A percentile compares a stretch with the other conserved stretches of the same genome.
Evolutionary conservation across 2,797 vertebrate species (phyloP).

Genomic region (Acomys russatus): DNA sequence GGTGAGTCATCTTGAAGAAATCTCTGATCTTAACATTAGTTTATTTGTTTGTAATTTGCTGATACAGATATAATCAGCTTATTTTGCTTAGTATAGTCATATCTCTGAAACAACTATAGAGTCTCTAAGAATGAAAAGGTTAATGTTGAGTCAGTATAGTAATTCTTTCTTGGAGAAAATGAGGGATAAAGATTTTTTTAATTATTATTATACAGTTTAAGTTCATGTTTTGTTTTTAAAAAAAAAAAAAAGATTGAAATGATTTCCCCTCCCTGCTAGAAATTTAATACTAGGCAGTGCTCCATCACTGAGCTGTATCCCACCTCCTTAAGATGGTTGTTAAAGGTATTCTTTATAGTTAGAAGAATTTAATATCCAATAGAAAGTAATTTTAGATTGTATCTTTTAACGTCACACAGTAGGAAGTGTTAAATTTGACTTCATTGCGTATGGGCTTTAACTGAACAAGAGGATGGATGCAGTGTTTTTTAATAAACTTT

Average conservation of each 20-base stretch:
- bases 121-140: slow-evolving; percentile 11
- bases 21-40: slow-evolving; percentile 34
- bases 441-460: slow-evolving; percentile 54
- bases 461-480: slow-evolving; percentile 21
- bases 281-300: neutral
- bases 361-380: slow-evolving; percentile 42
- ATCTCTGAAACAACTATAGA: slow-evolving; percentile 28
- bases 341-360: slow-evolving; percentile 47
- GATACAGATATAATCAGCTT: slow-evolving; percentile 18
- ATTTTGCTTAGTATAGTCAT: slow-evolving; percentile 44
- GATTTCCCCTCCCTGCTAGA: neutral
- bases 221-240: neutral
- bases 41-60: slow-evolving; percentile 45
- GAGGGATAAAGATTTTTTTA: neutral
- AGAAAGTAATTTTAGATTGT: slow-evolving; percentile 37
- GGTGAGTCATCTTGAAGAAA: slow-evolving; percentile 89
- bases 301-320: neutral
- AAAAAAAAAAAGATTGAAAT: slow-evolving; percentile 27
- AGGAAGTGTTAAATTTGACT: slow-evolving; percentile 48
- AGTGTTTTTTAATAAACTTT: slow-evolving; percentile 66
- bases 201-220: slow-evolving; percentile 17
- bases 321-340: neutral
- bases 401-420: slow-evolving; percentile 43
- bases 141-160: neutral
- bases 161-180: slow-evolving; percentile 23